These are phyloP conservation scores for Spisula solida DNA, from an alignment of 2,888 invertebrate species.

Conservation along the genomic window DNA sequence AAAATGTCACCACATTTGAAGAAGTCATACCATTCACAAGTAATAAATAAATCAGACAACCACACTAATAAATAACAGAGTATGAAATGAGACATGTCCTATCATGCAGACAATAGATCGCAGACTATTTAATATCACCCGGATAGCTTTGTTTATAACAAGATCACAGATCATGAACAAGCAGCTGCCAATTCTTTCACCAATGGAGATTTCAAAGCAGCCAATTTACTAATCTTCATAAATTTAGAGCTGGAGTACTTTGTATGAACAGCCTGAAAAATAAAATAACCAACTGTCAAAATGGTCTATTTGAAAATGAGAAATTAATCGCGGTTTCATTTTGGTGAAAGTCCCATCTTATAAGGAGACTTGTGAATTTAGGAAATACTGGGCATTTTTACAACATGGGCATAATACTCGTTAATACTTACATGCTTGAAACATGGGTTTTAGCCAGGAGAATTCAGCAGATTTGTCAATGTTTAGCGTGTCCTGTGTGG, in stretches of 20 bases:
- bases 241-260: constrained; percentile 88
- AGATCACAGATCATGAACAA: constrained; percentile 29
- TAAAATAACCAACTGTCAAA: neutral
- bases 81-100: constrained; percentile 23
- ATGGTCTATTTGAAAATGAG: neutral
- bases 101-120: constrained; percentile 31
- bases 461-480: no score
- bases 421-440: no score
- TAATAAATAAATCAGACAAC: constrained; percentile 23
- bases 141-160: constrained; percentile 39
- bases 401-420: no score
- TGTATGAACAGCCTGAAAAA: constrained; percentile 86
- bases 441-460: no score
- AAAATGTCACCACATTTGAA: constrained; percentile 16
- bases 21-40: constrained; percentile 20
- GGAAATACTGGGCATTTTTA: no score
- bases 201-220: constrained; percentile 83
- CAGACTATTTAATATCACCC: constrained; percentile 61
- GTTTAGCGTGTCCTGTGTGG: no score
- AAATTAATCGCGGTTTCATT: neutral
- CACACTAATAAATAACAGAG: constrained; percentile 42
- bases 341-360: neutral
- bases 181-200: constrained; percentile 76
- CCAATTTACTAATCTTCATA: constrained; percentile 87
- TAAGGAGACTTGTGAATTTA: neutral